Evolutionary conservation across 37 sponge, comb jelly and placozoan genomes (phyloP).

Genomic region (Halisarca cf. caerulea): DNA sequence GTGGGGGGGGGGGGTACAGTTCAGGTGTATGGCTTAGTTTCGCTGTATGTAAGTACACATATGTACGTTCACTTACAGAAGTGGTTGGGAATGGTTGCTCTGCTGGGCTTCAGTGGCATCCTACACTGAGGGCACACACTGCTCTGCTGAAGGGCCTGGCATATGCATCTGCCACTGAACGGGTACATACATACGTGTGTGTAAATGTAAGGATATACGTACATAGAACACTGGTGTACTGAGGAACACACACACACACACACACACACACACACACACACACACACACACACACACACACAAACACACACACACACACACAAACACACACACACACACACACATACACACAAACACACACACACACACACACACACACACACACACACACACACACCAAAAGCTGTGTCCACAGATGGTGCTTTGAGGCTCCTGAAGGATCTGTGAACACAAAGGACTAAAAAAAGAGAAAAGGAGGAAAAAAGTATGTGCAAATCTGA

Average conservation of each 20-base stretch:
- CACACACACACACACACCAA: background rate
- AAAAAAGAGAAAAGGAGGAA: background rate
- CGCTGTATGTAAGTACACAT: too few species aligned
- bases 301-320: too few species aligned
- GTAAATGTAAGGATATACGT: background rate
- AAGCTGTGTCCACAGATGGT: constrained; percentile 27
- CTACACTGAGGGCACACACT: constrained; percentile 6
- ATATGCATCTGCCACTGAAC: constrained; percentile 5
- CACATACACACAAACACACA: too few species aligned
- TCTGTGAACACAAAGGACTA: constrained; percentile 24
- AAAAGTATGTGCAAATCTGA: too few species aligned
- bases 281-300: too few species aligned
- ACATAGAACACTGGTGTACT: too few species aligned
- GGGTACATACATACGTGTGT: background rate
- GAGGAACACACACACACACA: background rate
- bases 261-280: background rate
- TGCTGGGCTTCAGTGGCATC: background rate
- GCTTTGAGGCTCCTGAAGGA: constrained; percentile 11
- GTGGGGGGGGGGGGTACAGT: too few species aligned
- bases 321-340: too few species aligned
- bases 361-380: too few species aligned
- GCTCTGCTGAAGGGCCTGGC: background rate
- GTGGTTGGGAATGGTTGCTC: constrained; percentile 27
- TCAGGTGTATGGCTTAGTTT: too few species aligned
- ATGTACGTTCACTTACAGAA: constrained; percentile 7